Conservation (phyloP, 2,888 invertebrate species). For the Steinernema hermaphroditum region DNA sequence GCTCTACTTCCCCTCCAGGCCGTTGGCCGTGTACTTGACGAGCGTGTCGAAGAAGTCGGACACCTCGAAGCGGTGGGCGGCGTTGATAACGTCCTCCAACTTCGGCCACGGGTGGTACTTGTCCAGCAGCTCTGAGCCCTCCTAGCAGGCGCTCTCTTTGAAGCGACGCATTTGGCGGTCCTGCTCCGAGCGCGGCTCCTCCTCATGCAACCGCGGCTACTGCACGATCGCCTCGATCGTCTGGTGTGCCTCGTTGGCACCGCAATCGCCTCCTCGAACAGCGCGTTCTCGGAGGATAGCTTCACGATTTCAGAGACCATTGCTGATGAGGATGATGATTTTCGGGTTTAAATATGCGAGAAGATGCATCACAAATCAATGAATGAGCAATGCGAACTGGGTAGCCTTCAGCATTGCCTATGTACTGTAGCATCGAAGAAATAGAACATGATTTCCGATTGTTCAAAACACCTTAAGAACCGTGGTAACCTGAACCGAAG, state of each 20-base stretch:
- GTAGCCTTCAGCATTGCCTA: too few species aligned
- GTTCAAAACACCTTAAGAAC: too few species aligned
- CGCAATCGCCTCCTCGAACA: background rate
- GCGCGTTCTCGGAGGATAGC: background rate
- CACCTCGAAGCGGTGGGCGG: background rate
- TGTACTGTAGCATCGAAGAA: too few species aligned
- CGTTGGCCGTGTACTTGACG: slow-evolving; percentile 16
- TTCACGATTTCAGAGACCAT: background rate
- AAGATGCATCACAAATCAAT: background rate
- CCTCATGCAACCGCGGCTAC: slow-evolving; percentile 2
- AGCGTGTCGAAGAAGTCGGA: background rate
- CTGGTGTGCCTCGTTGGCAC: background rate
- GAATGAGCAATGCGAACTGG: too few species aligned
- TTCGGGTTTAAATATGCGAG: background rate
- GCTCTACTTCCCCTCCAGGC: background rate
- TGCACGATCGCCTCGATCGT: background rate
- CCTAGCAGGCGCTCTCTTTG: background rate
- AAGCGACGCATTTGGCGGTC: background rate
- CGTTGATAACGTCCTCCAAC: background rate
- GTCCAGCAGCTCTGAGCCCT: background rate
- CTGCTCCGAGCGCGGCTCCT: background rate
- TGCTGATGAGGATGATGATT: background rate
- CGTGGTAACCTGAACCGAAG: too few species aligned
- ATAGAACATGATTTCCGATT: too few species aligned
- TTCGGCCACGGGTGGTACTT: background rate